phyloP scores from a whole-genome alignment of 1,140 invertebrate species.

The Drosophila sucinea region DNA sequence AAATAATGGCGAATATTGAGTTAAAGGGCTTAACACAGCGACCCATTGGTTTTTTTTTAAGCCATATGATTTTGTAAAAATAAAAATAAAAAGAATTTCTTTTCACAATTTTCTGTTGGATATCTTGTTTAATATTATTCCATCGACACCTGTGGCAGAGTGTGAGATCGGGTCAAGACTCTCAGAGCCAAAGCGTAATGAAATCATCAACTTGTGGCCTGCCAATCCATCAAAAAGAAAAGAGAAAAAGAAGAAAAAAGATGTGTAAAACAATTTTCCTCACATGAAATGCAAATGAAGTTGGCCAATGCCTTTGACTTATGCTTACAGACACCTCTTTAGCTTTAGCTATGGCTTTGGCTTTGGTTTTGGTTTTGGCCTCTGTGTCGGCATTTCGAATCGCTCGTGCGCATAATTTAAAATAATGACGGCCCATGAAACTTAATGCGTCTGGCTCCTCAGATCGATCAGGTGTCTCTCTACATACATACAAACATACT shows the following conservation, averaged over 20 bases:
- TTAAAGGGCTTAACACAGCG: no score
- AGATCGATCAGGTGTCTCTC: slow-evolving; percentile 50
- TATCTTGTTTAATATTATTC: not conserved
- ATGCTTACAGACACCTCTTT: slow-evolving; percentile 42
- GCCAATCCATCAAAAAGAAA: slow-evolving; percentile 61
- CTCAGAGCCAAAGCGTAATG: slow-evolving; percentile 39
- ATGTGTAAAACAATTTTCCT: slow-evolving; percentile 67
- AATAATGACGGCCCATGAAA: slow-evolving; percentile 76
- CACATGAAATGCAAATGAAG: slow-evolving; percentile 69
- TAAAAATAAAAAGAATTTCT: not conserved
- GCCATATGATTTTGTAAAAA: no score
- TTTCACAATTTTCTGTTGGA: not conserved
- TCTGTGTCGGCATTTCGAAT: slow-evolving; percentile 17
- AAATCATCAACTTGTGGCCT: slow-evolving; percentile 67
- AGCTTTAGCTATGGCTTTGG: slow-evolving; percentile 4
- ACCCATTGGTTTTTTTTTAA: no score
- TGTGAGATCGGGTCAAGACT: slow-evolving; percentile 13
- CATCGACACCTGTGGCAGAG: slow-evolving; percentile 24
- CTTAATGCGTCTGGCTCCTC: slow-evolving; percentile 71
- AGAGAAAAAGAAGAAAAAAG: slow-evolving; percentile 42
- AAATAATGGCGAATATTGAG: no score
- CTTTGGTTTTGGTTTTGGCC: slow-evolving; percentile 25
- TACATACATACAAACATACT: no score
- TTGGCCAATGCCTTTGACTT: slow-evolving; percentile 68
- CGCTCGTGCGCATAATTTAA: slow-evolving; percentile 80